A percentile compares a stretch with the other conserved stretches of the same genome.
Evolutionary conservation across 2,888 invertebrate genomes (phyloP).

Genomic region (Cosmorhoe ocellata): DNA sequence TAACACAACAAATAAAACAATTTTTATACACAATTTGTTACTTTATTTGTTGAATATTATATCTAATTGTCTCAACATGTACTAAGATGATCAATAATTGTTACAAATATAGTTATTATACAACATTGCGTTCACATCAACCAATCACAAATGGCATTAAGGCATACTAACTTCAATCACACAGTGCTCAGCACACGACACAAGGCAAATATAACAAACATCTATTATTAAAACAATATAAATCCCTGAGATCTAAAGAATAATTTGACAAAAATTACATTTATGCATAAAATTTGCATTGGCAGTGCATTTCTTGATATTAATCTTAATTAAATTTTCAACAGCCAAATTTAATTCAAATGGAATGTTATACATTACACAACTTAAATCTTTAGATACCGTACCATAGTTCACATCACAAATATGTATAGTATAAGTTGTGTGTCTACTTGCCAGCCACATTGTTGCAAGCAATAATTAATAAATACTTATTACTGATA

Average conservation of each 20-base stretch:
- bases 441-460: background rate
- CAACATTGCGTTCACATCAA: conserved; percentile 60
- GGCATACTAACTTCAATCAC: conserved; percentile 57
- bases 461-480: background rate
- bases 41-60: conserved; percentile 67
- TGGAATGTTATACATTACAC: conserved; percentile 21
- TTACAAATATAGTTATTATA: conserved; percentile 51
- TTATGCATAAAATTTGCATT: conserved; percentile 34
- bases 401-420: too few relatives aligned
- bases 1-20: conserved; percentile 59
- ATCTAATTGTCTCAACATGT: conserved; percentile 71
- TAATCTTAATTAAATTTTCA: conserved; percentile 15
- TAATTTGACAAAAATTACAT: conserved; percentile 27
- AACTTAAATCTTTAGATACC: too few relatives aligned
- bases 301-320: conserved; percentile 36
- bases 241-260: conserved; percentile 22
- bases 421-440: background rate
- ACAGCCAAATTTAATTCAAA: conserved; percentile 20
- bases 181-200: conserved; percentile 35
- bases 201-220: conserved; percentile 33
- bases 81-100: conserved; percentile 69
- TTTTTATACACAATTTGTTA: conserved; percentile 72
- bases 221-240: conserved; percentile 6
- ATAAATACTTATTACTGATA: too few relatives aligned
- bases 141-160: conserved; percentile 76